Conservation (phyloP, 2,113 vertebrate genomes). For the Amia ocellicauda region DNA sequence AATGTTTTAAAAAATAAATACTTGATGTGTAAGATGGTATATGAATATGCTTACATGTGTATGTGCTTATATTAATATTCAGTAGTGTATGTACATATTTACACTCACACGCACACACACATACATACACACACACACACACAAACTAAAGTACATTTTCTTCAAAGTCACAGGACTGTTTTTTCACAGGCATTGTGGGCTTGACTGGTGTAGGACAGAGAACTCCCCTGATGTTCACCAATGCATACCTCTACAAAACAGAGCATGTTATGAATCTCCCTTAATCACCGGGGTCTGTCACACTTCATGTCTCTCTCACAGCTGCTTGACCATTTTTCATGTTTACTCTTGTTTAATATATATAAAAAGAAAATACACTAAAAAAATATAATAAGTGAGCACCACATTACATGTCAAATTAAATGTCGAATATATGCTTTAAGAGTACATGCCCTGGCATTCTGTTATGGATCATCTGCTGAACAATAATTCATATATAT, state of each 20-base stretch:
- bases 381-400: constrained; percentile 49
- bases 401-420: constrained; percentile 51
- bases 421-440: constrained; percentile 48
- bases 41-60: no score
- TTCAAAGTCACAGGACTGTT: neutral
- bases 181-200: neutral
- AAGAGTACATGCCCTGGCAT: constrained; percentile 41
- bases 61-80: neutral
- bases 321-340: constrained; percentile 39
- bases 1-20: no score
- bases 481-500: constrained; percentile 48
- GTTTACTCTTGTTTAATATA: constrained; percentile 38
- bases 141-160: no score
- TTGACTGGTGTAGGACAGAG: neutral
- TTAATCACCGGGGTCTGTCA: constrained; percentile 36
- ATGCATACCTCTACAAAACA: neutral
- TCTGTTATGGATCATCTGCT: constrained; percentile 47
- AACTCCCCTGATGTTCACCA: neutral
- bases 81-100: neutral
- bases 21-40: no score
- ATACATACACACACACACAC: neutral
- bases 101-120: no score
- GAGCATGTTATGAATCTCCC: constrained; percentile 17
- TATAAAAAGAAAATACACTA: constrained; percentile 17
- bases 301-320: constrained; percentile 12